Percentiles rank a stretch among this genome's conserved stretches.
phyloP scores from a whole-genome alignment of 2,797 vertebrate species.

The Thunnus albacares region DNA sequence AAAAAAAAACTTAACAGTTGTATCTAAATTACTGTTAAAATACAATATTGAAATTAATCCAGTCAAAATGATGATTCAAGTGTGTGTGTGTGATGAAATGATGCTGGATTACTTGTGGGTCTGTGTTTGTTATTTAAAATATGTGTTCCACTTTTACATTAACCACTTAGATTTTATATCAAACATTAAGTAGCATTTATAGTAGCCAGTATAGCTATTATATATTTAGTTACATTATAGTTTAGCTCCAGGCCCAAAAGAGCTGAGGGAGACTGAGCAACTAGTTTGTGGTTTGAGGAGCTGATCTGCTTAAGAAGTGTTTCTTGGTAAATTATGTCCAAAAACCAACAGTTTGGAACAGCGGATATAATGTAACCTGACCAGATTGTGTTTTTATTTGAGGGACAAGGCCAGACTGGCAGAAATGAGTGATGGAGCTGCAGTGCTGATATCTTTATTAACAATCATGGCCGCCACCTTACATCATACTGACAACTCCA shows the following conservation, averaged over 20 bases:
- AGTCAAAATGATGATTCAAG: background rate
- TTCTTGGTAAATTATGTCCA: background rate
- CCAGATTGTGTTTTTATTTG: conserved; percentile 34
- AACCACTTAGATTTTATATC: background rate
- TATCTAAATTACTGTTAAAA: background rate
- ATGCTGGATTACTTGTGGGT: background rate
- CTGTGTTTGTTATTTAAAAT: conserved; percentile 7
- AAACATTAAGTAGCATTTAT: background rate
- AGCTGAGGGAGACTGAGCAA: background rate
- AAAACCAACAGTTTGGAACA: conserved; percentile 10
- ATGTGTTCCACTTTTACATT: background rate
- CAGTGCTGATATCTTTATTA: conserved; percentile 65
- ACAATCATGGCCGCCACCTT: conserved; percentile 48
- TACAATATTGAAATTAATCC: background rate
- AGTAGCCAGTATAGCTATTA: background rate
- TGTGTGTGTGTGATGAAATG: background rate
- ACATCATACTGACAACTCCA: conserved; percentile 56
- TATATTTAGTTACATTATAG: background rate
- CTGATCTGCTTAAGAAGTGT: background rate
- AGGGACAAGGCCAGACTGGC: conserved; percentile 44
- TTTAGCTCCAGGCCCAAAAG: conserved; percentile 14
- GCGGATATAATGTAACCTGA: conserved; percentile 25
- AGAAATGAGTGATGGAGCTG: conserved; percentile 53
- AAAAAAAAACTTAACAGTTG: background rate
- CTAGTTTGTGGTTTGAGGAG: conserved; percentile 15